phyloP scores from a whole-genome alignment of 2,888 invertebrate species.

The Conops quadrifasciatus region DNA sequence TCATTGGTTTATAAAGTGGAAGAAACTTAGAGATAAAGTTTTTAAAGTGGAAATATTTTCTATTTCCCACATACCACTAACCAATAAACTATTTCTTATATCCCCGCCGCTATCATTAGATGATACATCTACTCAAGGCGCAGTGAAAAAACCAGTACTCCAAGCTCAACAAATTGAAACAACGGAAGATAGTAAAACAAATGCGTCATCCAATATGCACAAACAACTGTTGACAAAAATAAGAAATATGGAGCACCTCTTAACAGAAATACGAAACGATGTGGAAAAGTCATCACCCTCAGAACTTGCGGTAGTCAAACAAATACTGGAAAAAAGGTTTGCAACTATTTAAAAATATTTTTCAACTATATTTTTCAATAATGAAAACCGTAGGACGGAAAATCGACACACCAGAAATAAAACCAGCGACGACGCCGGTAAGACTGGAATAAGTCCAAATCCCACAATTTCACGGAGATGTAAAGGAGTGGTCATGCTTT shows the following conservation, averaged over 20 bases:
- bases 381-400: neutral
- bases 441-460: constrained; percentile 7
- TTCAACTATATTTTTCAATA: too few species aligned
- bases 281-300: too few species aligned
- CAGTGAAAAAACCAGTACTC: neutral
- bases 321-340: neutral
- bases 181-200: neutral
- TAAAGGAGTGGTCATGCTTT: constrained; percentile 7
- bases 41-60: too few species aligned
- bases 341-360: constrained; percentile 8
- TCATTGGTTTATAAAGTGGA: too few species aligned
- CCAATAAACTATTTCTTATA: too few species aligned
- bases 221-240: too few species aligned
- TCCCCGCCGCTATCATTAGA: neutral
- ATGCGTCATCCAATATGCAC: too few species aligned
- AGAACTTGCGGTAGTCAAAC: neutral
- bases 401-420: constrained; percentile 4
- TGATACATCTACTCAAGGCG: neutral
- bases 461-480: neutral
- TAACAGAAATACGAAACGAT: too few species aligned
- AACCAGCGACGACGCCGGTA: neutral
- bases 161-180: neutral
- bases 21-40: too few species aligned
- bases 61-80: too few species aligned
- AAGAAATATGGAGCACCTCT: too few species aligned